Base-by-base conservation (phyloP, 2,888 invertebrate genomes). In the Pseudococcus longispinus region DNA sequence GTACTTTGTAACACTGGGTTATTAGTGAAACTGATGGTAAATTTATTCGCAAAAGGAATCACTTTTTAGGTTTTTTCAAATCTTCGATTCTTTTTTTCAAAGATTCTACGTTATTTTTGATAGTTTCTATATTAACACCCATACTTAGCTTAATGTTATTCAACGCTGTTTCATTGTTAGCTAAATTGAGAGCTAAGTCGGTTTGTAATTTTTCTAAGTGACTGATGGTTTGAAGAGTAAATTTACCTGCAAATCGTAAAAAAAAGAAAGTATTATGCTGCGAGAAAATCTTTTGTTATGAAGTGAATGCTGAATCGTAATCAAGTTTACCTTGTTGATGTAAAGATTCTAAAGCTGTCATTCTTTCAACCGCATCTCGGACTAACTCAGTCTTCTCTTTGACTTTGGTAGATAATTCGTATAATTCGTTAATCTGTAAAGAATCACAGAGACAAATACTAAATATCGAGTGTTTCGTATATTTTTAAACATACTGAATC, bases 341-440 rank as follows among this genome's bases (percentile, higher is more conserved):
- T 8, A 98, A 92, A 3, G 94, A 93, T 91, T 97, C 96, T 4
- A 98, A 92, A 1, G 97, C 95, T 89, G 95, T 93, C 93, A 98
- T 94, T 87, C 98, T 93, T 89, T 97, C 95, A 51, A 98, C 93
- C 32, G 95, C 93, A 89, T 94, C 94, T 0, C 96, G 96, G 88
- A 96, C 90, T 88, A 96, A 93, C 90, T 96, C 95, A 84, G 94
- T 93, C 88, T 96, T 93, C 13, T 94, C 93, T 90, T 98, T 97
- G 88, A 95, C 95, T 91, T 96, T 96, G 91, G 96, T 96, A 89
- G 97, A 93, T 89, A 97, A 91, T 89, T 97, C 96, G 91, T 97
- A 96, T 88, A 98, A 91, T 90, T 98, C 96, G 85, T 93, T 92
- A 88, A 97, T 93, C 95, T 96, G 90, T 46, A 26, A 80, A 32